Conservation (phyloP, 2,888 invertebrate species). For the Stomorhina lunata region DNA sequence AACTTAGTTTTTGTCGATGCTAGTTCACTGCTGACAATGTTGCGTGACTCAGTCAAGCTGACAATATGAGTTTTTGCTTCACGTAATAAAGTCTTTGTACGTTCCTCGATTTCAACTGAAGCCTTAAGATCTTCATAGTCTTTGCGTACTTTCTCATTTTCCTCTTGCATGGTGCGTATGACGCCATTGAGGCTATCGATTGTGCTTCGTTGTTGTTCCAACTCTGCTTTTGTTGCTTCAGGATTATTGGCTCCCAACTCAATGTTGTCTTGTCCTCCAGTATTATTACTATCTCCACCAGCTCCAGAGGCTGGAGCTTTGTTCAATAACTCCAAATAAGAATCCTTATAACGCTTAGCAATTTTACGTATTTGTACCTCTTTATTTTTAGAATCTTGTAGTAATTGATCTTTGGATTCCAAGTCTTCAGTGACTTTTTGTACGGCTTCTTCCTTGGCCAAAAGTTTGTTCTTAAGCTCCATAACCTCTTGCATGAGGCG, state of each 20-base stretch:
- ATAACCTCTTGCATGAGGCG: constrained; percentile 84
- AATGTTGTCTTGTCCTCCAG: constrained; percentile 78
- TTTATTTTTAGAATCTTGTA: constrained; percentile 86
- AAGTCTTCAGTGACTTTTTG: constrained; percentile 84
- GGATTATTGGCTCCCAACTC: constrained; percentile 78
- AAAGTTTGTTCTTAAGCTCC: constrained; percentile 83
- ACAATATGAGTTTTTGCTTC: constrained; percentile 88
- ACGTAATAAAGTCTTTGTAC: constrained; percentile 85
- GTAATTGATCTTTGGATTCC: constrained; percentile 84
- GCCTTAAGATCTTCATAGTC: constrained; percentile 85
- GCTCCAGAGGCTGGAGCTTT: constrained; percentile 84
- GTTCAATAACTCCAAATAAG: constrained; percentile 88
- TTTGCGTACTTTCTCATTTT: constrained; percentile 82
- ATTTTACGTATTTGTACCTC: constrained; percentile 90
- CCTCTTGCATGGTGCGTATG: constrained; percentile 79
- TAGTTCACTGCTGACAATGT: constrained; percentile 83
- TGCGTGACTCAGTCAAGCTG: constrained; percentile 86
- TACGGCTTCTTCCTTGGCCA: constrained; percentile 83
- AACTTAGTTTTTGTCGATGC: constrained; percentile 81
- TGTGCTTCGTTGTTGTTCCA: constrained; percentile 78
- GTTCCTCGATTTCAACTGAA: constrained; percentile 86
- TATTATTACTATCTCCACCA: constrained; percentile 80
- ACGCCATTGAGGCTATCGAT: constrained; percentile 80
- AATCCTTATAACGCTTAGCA: constrained; percentile 94
- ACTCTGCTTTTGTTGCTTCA: constrained; percentile 76